Percentiles rank a stretch among this genome's conserved stretches.
Evolutionary conservation across 2,797 vertebrate genomes (phyloP).

Genomic region (Todus mexicanus): DNA sequence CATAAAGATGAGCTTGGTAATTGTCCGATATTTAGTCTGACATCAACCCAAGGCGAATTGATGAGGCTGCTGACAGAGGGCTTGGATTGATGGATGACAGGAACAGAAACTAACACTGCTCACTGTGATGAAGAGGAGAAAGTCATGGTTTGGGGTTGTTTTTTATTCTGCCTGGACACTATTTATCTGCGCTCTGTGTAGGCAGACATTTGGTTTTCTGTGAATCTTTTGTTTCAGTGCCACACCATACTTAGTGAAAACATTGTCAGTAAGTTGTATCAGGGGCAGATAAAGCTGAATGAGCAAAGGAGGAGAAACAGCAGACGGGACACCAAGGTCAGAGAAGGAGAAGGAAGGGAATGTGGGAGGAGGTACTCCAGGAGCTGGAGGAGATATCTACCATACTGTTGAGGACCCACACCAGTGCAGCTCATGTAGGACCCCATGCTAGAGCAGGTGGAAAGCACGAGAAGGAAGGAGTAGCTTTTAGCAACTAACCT

Average conservation of each 20-base stretch:
- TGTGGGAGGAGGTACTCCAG: not conserved
- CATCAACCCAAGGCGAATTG: not conserved
- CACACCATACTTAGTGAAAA: not conserved
- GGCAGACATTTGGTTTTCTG: not conserved
- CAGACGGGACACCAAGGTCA: not conserved
- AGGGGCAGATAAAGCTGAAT: not conserved
- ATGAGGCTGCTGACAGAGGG: not conserved
- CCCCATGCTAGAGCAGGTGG: not conserved
- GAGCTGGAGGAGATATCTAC: not conserved
- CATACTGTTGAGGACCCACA: not conserved
- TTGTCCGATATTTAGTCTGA: not conserved
- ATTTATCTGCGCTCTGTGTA: not conserved
- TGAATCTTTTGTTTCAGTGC: not conserved
- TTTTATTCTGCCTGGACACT: not conserved
- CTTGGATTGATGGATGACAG: not conserved
- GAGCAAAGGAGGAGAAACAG: not conserved
- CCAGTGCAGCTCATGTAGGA: not conserved
- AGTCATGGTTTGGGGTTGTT: not conserved
- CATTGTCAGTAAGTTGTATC: not conserved
- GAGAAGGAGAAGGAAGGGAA: not conserved
- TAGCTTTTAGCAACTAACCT: rapidly evolving
- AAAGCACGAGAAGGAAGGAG: not conserved
- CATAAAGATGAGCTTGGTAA: not conserved
- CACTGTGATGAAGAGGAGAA: not conserved
- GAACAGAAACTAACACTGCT: not conserved